Base-by-base conservation (phyloP, 2,888 invertebrate species). In the Trichopoda pennipes region DNA sequence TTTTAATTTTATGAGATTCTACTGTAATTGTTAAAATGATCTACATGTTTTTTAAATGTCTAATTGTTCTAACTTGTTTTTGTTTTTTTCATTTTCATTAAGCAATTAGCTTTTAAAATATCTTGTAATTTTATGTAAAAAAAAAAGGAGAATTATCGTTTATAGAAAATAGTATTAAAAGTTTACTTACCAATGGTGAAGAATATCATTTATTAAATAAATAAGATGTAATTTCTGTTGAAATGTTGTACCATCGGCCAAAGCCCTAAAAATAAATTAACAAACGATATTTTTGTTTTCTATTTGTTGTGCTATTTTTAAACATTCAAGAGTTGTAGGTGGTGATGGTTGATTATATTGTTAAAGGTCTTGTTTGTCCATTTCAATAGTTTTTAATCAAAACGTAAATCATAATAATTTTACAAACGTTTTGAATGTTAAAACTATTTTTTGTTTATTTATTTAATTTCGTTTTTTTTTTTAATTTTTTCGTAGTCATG, bases 171-270 rank as follows among this genome's bases (percentile, higher is more conserved):
- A 23, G 16, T 17, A 17, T 19, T 9, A 49, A 17, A 17, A 17
- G 64, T 47, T 70, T 72, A 94, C 95, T 95, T 94, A 97, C 97
- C 97, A 98, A 92, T 99, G 98, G 92, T 99, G 99, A 70, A 99
- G 93, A 84, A 99, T 96, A 93, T 99, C 99, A 93, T 99, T 99
- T 88, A 99, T 96, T 89, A 99, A 94, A 93, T 99, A 99, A 91
- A 99, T 98, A 91, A 99, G 95, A 93, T 99, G 99, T 78, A 99
- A 94, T 91, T 98, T 96, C 92, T 97, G 96, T 85, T 95, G 94
- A 93, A 99, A 99, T 61, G 95, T 93, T 69, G 95, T 94, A 51
- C 93, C 93, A 61, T 92, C 91, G 88, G 93, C 92, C 77, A 94
- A 93, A 88, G 94, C 93, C 91, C 91, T 91, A 91, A 90, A 91